phyloP scores from a whole-genome alignment of 2,888 invertebrate genomes.

The Noctuana brunneofusca region DNA sequence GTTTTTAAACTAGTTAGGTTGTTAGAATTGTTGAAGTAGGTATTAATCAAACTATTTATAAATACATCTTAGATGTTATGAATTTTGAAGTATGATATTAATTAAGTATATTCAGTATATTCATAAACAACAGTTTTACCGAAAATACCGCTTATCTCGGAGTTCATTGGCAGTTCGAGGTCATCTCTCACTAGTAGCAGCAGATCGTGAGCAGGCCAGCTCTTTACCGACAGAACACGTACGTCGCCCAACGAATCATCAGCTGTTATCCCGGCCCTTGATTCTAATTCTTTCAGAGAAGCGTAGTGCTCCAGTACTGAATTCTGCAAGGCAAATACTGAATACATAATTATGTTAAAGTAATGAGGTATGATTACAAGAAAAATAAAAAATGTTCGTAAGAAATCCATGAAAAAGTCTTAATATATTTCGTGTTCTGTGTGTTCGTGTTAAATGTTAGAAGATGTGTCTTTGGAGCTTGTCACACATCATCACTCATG shows the following conservation, averaged over 20 bases:
- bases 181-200: slow-evolving; percentile 62
- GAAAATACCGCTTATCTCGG: slow-evolving; percentile 58
- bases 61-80: not conserved
- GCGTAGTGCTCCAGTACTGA: slow-evolving; percentile 61
- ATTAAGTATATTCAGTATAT: not conserved
- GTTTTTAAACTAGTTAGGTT: no score
- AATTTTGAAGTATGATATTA: not conserved
- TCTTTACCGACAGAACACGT: slow-evolving; percentile 64
- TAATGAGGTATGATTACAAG: no score
- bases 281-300: slow-evolving; percentile 62
- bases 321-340: slow-evolving; percentile 56
- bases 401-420: no score
- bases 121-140: slow-evolving; percentile 47
- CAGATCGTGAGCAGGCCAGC: slow-evolving; percentile 69
- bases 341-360: no score
- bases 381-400: no score
- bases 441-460: no score
- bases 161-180: slow-evolving; percentile 47
- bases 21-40: no score
- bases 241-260: slow-evolving; percentile 63
- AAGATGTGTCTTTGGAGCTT: no score
- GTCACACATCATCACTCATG: no score
- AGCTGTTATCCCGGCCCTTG: slow-evolving; percentile 52
- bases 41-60: no score
- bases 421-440: no score